Base-by-base conservation (phyloP, 2,888 invertebrate genomes). In the Creontiades dilutus region DNA sequence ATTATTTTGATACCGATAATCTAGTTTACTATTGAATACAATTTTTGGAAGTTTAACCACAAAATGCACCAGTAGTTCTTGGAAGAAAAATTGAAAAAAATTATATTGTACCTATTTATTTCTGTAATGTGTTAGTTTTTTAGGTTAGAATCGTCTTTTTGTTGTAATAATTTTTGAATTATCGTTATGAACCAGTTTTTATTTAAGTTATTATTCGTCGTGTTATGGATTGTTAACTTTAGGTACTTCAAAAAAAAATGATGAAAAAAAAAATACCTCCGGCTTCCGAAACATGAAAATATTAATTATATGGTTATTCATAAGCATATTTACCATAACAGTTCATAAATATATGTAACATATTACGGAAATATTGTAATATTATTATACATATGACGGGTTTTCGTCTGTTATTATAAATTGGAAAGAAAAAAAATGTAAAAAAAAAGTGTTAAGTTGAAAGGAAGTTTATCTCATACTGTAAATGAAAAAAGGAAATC, bases 301-400 rank as follows among this genome's bases (percentile, higher is more conserved):
- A 86, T 37, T n/a, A 86, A 86, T 88, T 28, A 48, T 88, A 78
- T 52, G 78, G 46, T 76, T 88, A 78, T 37, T 80, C 48, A 78
- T 19, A 88, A 28, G 47, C 9, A 52, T 76, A 88, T 78, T 46
- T 78, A 78, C 47, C 47, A 46, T 76, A 52, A 88, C 88, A 88
- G 78, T 88, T 76, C 78, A 88, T 88, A 61, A 78, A 88, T 78
- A 88, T 78, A 88, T 78, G 88, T 78, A 88, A 88, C 52, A 86
- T 75, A 76, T 88, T 47, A 88, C 88, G 88, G 88, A 68, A 68
- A 78, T 88, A 88, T 88, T 88, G 88, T 88, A 88, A 88, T 80
- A 88, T 88, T 88, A 88, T 88, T 80, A 48, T 88, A 88, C 80
- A 61, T 80, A 78, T 88, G 57, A 52, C 57, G 61, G 61, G 19